These are phyloP conservation scores for Myripristis jacobus DNA, from an alignment of 2,797 vertebrate species.

Conservation along the genomic window DNA sequence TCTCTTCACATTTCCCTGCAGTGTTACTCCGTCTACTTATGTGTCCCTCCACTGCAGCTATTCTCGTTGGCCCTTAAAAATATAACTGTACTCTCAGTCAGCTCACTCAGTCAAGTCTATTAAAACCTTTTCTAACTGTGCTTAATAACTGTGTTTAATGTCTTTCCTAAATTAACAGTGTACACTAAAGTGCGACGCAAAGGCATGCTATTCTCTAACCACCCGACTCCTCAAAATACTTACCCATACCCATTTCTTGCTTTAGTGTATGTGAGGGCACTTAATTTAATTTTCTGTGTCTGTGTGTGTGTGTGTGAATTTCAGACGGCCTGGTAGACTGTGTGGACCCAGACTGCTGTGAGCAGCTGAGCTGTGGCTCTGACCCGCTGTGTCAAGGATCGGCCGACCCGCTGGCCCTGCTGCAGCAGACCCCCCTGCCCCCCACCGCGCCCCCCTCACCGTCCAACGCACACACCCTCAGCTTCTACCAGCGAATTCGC, in stretches of 20 bases:
- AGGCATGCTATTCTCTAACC: slow-evolving; percentile 11
- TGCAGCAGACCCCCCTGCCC: slow-evolving; percentile 87
- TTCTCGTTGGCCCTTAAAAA: slow-evolving; percentile 8
- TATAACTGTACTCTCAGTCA: slow-evolving; percentile 32
- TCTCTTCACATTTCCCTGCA: slow-evolving; percentile 20
- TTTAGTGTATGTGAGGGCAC: slow-evolving; percentile 27
- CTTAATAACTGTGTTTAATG: slow-evolving; percentile 34
- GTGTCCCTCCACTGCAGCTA: slow-evolving; percentile 19
- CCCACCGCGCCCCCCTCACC: slow-evolving; percentile 73
- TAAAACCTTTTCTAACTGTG: slow-evolving; percentile 34
- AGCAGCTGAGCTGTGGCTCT: slow-evolving; percentile 90
- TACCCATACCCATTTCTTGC: neutral
- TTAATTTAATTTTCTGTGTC: neutral
- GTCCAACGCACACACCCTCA: slow-evolving; percentile 78
- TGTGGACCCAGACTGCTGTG: slow-evolving; percentile 94
- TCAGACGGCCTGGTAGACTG: slow-evolving; percentile 94
- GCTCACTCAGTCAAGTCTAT: slow-evolving; percentile 24
- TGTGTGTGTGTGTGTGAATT: slow-evolving; percentile 38
- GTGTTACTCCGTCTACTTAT: slow-evolving; percentile 37
- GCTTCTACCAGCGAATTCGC: slow-evolving; percentile 91
- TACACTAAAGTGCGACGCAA: slow-evolving; percentile 15
- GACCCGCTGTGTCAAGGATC: slow-evolving; percentile 94
- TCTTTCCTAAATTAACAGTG: slow-evolving; percentile 5
- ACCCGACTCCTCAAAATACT: slow-evolving; percentile 11
- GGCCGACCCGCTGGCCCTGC: slow-evolving; percentile 91